Percentiles rank a stretch among this genome's conserved stretches.
These are phyloP conservation scores for Acanthiza pusilla DNA, from an alignment of 2,797 vertebrate genomes.

Conservation along the genomic window DNA sequence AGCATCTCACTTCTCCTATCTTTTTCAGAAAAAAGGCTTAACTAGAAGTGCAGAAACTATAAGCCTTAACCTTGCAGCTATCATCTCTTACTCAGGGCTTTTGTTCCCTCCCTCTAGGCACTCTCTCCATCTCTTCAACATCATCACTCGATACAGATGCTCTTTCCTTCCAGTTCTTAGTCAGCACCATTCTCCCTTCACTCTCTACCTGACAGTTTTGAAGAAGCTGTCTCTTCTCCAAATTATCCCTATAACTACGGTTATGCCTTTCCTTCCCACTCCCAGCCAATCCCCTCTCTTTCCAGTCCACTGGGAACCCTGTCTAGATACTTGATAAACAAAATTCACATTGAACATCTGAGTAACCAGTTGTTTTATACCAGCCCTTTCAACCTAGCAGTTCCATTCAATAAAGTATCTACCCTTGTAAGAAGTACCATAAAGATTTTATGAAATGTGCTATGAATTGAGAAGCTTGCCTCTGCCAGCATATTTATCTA, in stretches of 20 bases:
- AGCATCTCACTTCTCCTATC: neutral
- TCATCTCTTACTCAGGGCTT: neutral
- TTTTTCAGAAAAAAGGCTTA: neutral
- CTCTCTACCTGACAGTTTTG: neutral
- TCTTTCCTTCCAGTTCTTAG: neutral
- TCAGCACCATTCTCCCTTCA: neutral
- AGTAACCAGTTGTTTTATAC: neutral
- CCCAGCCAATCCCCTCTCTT: neutral
- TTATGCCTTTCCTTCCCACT: neutral
- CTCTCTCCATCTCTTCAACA: neutral
- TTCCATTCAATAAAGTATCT: neutral
- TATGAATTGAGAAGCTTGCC: neutral
- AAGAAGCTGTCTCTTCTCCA: neutral
- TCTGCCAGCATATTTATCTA: neutral
- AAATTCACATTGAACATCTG: neutral
- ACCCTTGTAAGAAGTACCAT: neutral
- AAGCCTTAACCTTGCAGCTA: neutral
- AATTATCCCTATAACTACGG: neutral
- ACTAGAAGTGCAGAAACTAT: neutral
- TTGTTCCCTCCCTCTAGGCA: neutral
- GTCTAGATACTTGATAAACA: neutral
- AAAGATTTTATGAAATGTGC: neutral
- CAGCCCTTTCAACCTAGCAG: neutral
- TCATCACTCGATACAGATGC: neutral
- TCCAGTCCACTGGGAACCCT: neutral